Evolutionary conservation across 2,113 vertebrate genomes (phyloP), one percentile per base, ranked within the genome.

Genomic region (Calidris pugnax): DNA sequence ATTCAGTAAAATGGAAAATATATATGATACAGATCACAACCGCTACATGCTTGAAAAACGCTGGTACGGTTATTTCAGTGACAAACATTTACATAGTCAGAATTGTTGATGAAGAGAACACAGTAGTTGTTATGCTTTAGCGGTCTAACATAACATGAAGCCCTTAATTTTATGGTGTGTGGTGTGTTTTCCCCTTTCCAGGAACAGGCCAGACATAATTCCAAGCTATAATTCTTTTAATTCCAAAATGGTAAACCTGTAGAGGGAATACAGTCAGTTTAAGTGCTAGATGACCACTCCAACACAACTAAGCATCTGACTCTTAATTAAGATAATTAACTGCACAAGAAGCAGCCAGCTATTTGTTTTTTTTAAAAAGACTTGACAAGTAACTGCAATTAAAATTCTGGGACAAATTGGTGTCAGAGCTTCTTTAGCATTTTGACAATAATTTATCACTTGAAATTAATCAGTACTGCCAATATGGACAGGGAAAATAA

Each of bases 391-490:
- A 12, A 6, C 39, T 50, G 62, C 86, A 81, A 64, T 73, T 89
- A 71, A 85, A 89, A 89, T n/a, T 45, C 80, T 43, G 37, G 26
- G 50, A 43, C 7, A 92, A 75, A 63, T 13, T 33, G 39, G 48
- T 27, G 27, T 24, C 73, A 67, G 30, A 59, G 37, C 12, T 82
- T 85, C 51, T 75, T 79, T 0, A 80, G 13, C 35, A 59, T 55
- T 93, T 28, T 91, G 71, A 68, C 21, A 33, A 82, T 14, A 32
- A 96, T 87, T 96, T 97, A 82, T 67, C 93, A 88, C 67, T 66
- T 92, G 91, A 97, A 98, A 97, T 90, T 94, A 97, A 93, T 84
- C 95, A 96, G 87, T 28, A 64, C 27, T 53, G 57, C 26, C 45
- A 74, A 67, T 33, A 82, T 4, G 8, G 51, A 72, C 57, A 97